phyloP scores from a whole-genome alignment of 2,797 vertebrate species.

The Hipposideros larvatus region DNA sequence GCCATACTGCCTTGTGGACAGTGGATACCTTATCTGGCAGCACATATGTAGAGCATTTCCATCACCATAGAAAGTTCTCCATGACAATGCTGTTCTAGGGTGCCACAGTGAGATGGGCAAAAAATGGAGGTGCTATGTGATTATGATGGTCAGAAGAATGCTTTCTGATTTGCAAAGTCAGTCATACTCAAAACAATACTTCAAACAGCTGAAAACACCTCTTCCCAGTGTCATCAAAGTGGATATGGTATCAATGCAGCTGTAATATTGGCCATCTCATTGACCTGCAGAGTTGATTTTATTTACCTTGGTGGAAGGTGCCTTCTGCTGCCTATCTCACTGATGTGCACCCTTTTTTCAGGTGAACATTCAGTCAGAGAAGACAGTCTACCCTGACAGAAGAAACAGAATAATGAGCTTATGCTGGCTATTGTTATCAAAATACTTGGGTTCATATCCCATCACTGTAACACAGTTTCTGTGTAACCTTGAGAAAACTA shows the following conservation, averaged over 20 bases:
- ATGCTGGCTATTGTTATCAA: not conserved
- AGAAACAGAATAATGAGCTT: not conserved
- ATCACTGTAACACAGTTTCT: not conserved
- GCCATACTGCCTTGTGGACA: not conserved
- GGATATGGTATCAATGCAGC: not conserved
- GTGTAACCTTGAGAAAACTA: not conserved
- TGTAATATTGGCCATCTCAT: not conserved
- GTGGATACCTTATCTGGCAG: not conserved
- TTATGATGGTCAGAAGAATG: not conserved
- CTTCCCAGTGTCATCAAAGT: not conserved
- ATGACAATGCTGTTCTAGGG: not conserved
- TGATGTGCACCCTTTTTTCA: not conserved
- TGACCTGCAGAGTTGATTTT: not conserved
- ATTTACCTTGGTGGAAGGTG: not conserved
- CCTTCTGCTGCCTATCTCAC: not conserved
- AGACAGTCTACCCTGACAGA: not conserved
- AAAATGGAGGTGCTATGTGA: not conserved
- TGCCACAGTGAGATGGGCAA: not conserved
- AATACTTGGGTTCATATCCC: not conserved
- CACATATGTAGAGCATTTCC: not conserved
- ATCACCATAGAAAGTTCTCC: not conserved
- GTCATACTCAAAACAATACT: not conserved
- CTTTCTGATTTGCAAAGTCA: constrained; percentile 8
- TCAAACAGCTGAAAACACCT: not conserved
- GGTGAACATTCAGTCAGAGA: not conserved